phyloP scores from a whole-genome alignment of 2,113 vertebrate species.

The Pelobates fuscus region DNA sequence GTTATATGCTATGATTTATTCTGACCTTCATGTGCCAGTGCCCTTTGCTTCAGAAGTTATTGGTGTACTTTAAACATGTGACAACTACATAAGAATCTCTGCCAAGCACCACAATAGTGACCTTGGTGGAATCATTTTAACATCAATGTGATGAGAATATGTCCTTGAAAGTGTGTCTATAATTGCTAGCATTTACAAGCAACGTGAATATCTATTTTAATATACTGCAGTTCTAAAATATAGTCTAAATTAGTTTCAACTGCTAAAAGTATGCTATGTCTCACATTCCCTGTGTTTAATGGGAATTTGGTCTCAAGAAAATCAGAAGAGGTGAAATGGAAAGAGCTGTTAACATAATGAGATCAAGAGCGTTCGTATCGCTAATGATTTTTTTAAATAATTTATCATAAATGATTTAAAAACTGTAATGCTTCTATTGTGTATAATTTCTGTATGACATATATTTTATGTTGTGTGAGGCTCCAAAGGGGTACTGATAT shows the following conservation, averaged over 20 bases:
- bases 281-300: constrained; percentile 54
- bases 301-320: constrained; percentile 61
- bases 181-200: constrained; percentile 71
- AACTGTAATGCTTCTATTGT: constrained; percentile 22
- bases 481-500: no score
- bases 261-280: constrained; percentile 60
- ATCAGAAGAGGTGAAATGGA: constrained; percentile 48
- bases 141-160: constrained; percentile 57
- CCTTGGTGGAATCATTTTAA: constrained; percentile 56
- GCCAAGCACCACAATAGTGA: constrained; percentile 58
- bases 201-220: constrained; percentile 69
- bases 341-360: constrained; percentile 44
- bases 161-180: constrained; percentile 67
- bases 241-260: constrained; percentile 42
- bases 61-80: constrained; percentile 50
- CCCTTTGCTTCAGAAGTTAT: constrained; percentile 54
- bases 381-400: constrained; percentile 31
- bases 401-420: not conserved
- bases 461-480: no score
- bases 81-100: constrained; percentile 55
- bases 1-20: constrained; percentile 50
- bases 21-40: constrained; percentile 54
- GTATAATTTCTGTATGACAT: constrained; percentile 28
- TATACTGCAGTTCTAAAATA: constrained; percentile 67
- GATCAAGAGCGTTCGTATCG: not conserved